phyloP scores from a whole-genome alignment of 2,113 vertebrate species.

The Bos taurus region ARS-UCD2.0 NC_037345.1:37453501-37454000 shows the following conservation, averaged over 20 bases:
- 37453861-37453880: background rate
- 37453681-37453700: background rate
- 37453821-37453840: background rate
- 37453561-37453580: background rate
- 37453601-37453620: background rate
- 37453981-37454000: background rate
- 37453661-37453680: background rate
- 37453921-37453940: background rate
- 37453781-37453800: background rate
- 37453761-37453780: background rate
- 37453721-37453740: slow-evolving; percentile 1
- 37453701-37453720: background rate
- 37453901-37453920: background rate
- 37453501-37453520: background rate
- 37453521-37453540: background rate
- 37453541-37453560: background rate
- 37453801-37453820: background rate
- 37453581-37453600: background rate
- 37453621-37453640: background rate
- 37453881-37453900: background rate
- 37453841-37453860: background rate
- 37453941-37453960: background rate
- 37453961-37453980: background rate
- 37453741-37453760: background rate
- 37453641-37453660: background rate